Evolutionary conservation across 2,888 invertebrate species (phyloP).

Genomic region (Cacoxenus indagator): DNA sequence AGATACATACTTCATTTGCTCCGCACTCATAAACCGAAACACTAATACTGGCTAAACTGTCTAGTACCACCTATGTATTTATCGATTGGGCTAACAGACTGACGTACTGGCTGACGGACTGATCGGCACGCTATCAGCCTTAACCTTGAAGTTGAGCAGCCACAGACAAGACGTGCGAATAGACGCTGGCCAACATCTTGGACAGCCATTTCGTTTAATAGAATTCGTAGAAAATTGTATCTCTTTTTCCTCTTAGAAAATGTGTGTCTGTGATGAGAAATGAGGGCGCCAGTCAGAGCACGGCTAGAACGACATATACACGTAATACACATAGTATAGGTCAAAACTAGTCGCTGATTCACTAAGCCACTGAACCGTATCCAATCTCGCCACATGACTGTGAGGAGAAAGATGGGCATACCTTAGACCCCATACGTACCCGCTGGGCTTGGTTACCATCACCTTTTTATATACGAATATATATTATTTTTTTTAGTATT

Average conservation of each 20-base stretch:
- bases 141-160: neutral
- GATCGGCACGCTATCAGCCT: neutral
- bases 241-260: neutral
- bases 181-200: neutral
- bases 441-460: too few species aligned
- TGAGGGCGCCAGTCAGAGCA: too few species aligned
- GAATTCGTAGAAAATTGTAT: slow-evolving; percentile 5
- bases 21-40: slow-evolving; percentile 51
- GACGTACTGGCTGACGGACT: slow-evolving; percentile 35
- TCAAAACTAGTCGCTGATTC: too few species aligned
- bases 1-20: slow-evolving; percentile 2
- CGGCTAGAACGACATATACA: too few species aligned
- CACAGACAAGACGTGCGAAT: neutral
- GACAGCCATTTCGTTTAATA: neutral
- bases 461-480: too few species aligned
- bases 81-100: slow-evolving; percentile 16
- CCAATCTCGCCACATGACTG: too few species aligned
- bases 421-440: too few species aligned
- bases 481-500: too few species aligned
- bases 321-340: too few species aligned
- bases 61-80: slow-evolving; percentile 47
- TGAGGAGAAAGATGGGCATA: too few species aligned
- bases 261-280: too few species aligned
- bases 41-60: slow-evolving; percentile 59
- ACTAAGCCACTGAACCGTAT: too few species aligned